Evolutionary conservation across 2,888 invertebrate genomes (phyloP).

Genomic region (Athalia rosae): DNA sequence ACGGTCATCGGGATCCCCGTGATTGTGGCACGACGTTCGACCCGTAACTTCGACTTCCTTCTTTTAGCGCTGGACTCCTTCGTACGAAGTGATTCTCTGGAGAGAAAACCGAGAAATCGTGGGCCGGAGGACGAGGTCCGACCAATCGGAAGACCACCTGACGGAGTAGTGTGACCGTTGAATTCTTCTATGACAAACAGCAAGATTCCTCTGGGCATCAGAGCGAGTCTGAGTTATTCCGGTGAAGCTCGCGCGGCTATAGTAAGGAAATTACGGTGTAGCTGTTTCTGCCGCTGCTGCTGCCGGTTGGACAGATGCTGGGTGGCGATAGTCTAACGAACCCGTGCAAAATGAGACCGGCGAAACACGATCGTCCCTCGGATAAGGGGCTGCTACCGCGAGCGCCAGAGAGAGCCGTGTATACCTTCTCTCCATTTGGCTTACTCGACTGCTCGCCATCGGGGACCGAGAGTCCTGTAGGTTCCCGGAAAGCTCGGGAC

Average conservation of each 20-base stretch:
- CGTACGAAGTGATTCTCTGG: neutral
- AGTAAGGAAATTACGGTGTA: neutral
- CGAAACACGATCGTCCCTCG: slow-evolving; percentile 63
- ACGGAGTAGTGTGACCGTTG: slow-evolving; percentile 35
- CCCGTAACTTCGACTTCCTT: no score
- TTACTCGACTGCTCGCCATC: slow-evolving; percentile 19
- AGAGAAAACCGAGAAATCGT: neutral
- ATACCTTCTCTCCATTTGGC: slow-evolving; percentile 53
- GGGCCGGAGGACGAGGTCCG: slow-evolving; percentile 11
- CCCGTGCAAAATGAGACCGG: slow-evolving; percentile 61
- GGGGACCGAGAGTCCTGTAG: slow-evolving; percentile 51
- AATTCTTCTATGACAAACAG: slow-evolving; percentile 44
- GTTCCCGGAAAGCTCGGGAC: slow-evolving; percentile 64
- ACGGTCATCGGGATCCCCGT: no score
- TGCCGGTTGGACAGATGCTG: slow-evolving; percentile 15
- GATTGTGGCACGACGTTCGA: no score
- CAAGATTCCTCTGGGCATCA: slow-evolving; percentile 9
- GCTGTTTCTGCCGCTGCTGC: no score
- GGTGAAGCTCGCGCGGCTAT: slow-evolving; percentile 22
- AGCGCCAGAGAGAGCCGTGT: slow-evolving; percentile 49
- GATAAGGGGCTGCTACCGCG: slow-evolving; percentile 58
- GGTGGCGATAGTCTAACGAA: slow-evolving; percentile 54
- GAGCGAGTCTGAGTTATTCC: neutral
- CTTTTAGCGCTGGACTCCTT: no score
- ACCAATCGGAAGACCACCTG: slow-evolving; percentile 39